These are phyloP conservation scores for Choristoneura fumiferana DNA, from an alignment of 1,140 invertebrate genomes.

Conservation along the genomic window DNA sequence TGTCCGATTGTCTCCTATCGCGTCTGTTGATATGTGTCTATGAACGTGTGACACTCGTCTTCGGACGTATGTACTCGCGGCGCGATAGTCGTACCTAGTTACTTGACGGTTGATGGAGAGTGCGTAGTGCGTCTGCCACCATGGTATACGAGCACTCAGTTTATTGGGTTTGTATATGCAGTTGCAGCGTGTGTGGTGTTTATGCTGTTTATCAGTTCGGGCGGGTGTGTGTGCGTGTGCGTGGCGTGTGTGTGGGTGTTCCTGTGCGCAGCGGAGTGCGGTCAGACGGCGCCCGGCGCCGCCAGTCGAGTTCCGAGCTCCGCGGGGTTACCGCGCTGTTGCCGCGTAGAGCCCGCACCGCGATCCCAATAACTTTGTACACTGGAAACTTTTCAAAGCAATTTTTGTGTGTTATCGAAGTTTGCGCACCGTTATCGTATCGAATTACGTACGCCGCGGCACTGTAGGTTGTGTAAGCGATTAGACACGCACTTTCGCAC, in stretches of 20 bases:
- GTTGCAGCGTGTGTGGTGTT: slow-evolving; percentile 59
- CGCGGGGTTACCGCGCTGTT: slow-evolving; percentile 57
- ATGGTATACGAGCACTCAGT: slow-evolving; percentile 23
- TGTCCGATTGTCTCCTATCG: slow-evolving; percentile 34
- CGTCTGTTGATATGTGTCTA: slow-evolving; percentile 36
- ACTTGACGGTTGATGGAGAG: no score
- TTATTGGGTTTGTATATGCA: slow-evolving; percentile 53
- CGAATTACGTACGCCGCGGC: slow-evolving; percentile 39
- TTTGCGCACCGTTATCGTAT: slow-evolving; percentile 40
- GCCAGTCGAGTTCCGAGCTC: slow-evolving; percentile 62
- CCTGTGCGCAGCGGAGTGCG: slow-evolving; percentile 45
- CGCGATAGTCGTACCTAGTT: no score
- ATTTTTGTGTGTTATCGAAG: slow-evolving; percentile 43
- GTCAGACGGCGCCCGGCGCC: slow-evolving; percentile 37
- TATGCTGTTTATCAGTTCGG: slow-evolving; percentile 68
- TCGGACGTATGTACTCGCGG: slow-evolving; percentile 20
- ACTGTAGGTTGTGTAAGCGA: slow-evolving; percentile 39
- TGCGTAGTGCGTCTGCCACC: slow-evolving; percentile 30
- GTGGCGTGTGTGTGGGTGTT: slow-evolving; percentile 53
- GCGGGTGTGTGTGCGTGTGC: slow-evolving; percentile 35
- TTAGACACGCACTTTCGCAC: slow-evolving; percentile 47
- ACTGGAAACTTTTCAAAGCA: slow-evolving; percentile 74
- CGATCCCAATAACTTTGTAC: slow-evolving; percentile 67
- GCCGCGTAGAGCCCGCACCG: slow-evolving; percentile 54
- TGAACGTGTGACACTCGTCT: slow-evolving; percentile 27